Evolutionary conservation across 2,113 vertebrate species (phyloP).

Genomic region (Neoarius graeffei): DNA sequence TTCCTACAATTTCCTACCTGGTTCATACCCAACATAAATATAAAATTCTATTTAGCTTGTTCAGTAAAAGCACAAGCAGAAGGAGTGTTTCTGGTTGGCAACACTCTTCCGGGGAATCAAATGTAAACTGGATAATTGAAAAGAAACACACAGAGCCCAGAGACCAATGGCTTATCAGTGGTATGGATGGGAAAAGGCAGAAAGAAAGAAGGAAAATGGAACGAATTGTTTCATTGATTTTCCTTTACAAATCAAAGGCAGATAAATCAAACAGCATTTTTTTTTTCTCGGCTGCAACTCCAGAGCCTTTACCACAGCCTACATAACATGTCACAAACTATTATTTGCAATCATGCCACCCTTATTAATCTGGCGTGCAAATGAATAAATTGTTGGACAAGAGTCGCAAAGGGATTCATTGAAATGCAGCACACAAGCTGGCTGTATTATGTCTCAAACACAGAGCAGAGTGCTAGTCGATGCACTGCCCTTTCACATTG

Average conservation of each 20-base stretch:
- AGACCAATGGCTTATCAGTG: slow-evolving; percentile 82
- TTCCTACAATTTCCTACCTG: slow-evolving; percentile 92
- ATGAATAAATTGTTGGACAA: slow-evolving; percentile 61
- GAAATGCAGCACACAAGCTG: slow-evolving; percentile 57
- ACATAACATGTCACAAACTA: slow-evolving; percentile 84
- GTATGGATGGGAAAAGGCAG: slow-evolving; percentile 80
- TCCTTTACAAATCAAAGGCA: slow-evolving; percentile 82
- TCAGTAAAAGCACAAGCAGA: slow-evolving; percentile 78
- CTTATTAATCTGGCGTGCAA: slow-evolving; percentile 72
- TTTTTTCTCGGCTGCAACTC: slow-evolving; percentile 75
- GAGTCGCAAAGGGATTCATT: slow-evolving; percentile 64
- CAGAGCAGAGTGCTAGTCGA: slow-evolving; percentile 44
- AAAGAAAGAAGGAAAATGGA: slow-evolving; percentile 78
- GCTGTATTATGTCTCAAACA: slow-evolving; percentile 61
- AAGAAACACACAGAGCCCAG: slow-evolving; percentile 81
- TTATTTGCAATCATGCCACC: slow-evolving; percentile 81
- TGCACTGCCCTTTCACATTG: slow-evolving; percentile 53
- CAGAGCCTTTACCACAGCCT: slow-evolving; percentile 70
- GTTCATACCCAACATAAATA: slow-evolving; percentile 89
- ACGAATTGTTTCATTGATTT: slow-evolving; percentile 89
- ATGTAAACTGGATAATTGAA: slow-evolving; percentile 96
- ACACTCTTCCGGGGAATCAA: slow-evolving; percentile 77
- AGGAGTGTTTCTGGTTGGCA: slow-evolving; percentile 78
- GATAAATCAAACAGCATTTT: slow-evolving; percentile 84
- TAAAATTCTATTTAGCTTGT: slow-evolving; percentile 89